Evolutionary conservation across 1,140 invertebrate species (phyloP).

Genomic region (Gryllus bimaculatus): DNA sequence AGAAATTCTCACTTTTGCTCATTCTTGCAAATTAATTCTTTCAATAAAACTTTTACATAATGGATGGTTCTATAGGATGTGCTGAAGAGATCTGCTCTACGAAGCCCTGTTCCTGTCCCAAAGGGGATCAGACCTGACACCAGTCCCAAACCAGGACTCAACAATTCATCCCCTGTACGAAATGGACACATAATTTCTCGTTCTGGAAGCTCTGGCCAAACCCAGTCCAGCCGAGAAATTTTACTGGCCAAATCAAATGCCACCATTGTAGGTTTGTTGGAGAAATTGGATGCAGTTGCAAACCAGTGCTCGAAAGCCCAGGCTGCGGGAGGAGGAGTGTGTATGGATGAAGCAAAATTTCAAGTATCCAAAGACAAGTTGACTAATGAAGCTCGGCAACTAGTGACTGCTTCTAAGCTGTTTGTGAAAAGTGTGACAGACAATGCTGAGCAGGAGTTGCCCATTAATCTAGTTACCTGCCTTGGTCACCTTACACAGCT

Average conservation of each 20-base stretch:
- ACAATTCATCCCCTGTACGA: constrained; percentile 33
- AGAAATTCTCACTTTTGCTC: no score
- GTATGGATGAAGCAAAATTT: constrained; percentile 62
- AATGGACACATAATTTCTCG: constrained; percentile 40
- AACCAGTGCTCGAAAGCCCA: constrained; percentile 57
- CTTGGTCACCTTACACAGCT: constrained; percentile 54
- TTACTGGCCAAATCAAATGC: constrained; percentile 54
- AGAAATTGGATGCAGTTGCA: constrained; percentile 54
- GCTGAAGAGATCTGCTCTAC: background rate
- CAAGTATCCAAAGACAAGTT: constrained; percentile 63
- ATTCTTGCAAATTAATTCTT: no score
- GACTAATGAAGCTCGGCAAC: constrained; percentile 64
- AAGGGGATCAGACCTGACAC: background rate
- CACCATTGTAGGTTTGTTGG: constrained; percentile 51
- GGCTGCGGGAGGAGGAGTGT: constrained; percentile 53
- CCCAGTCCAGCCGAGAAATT: constrained; percentile 36
- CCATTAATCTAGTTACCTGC: constrained; percentile 57
- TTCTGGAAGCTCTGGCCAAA: no score
- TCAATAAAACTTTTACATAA: background rate
- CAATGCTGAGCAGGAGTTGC: constrained; percentile 42
- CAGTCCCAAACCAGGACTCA: background rate
- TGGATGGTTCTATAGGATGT: background rate
- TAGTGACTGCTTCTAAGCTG: constrained; percentile 73
- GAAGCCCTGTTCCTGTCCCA: background rate
- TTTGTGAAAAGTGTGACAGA: constrained; percentile 33